Evolutionary conservation across 2,888 invertebrate genomes (phyloP).

Genomic region (Tiliacea aurago): DNA sequence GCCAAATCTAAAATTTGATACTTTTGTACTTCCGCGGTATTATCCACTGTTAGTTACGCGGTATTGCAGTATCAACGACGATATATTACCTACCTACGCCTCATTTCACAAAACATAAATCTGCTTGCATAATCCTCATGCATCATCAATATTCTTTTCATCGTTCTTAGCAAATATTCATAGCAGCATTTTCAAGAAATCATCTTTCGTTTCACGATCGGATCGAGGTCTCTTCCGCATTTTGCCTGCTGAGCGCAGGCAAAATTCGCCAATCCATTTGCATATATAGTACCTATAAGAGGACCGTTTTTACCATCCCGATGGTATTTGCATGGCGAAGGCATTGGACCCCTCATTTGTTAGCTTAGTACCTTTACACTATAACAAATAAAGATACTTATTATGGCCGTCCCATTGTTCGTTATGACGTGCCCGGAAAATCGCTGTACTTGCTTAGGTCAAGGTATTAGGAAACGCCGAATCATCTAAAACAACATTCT

Average conservation of each 20-base stretch:
- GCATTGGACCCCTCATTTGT: slow-evolving; percentile 39
- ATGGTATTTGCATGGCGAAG: slow-evolving; percentile 45
- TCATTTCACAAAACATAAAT: background rate
- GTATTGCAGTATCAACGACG: too few species aligned
- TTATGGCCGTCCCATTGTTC: slow-evolving; percentile 45
- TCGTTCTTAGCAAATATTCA: too few species aligned
- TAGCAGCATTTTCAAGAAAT: too few species aligned
- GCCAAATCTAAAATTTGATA: too few species aligned
- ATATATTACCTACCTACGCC: background rate
- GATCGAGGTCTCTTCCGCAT: too few species aligned
- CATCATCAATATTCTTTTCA: too few species aligned
- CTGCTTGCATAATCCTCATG: too few species aligned
- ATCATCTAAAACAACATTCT: slow-evolving; percentile 55
- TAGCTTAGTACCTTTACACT: slow-evolving; percentile 24
- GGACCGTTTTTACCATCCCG: background rate
- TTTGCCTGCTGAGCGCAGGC: background rate
- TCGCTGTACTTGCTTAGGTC: slow-evolving; percentile 52
- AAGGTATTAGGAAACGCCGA: slow-evolving; percentile 56
- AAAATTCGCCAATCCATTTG: slow-evolving; percentile 40
- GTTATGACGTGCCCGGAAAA: slow-evolving; percentile 54
- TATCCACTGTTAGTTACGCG: too few species aligned
- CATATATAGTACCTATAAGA: slow-evolving; percentile 49
- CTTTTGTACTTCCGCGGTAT: too few species aligned
- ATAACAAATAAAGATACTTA: slow-evolving; percentile 27
- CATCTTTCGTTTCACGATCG: too few species aligned